A percentile compares a stretch with the other conserved stretches of the same genome.
phyloP scores from a whole-genome alignment of 2,888 invertebrate species.

The Crematogaster levior region DNA sequence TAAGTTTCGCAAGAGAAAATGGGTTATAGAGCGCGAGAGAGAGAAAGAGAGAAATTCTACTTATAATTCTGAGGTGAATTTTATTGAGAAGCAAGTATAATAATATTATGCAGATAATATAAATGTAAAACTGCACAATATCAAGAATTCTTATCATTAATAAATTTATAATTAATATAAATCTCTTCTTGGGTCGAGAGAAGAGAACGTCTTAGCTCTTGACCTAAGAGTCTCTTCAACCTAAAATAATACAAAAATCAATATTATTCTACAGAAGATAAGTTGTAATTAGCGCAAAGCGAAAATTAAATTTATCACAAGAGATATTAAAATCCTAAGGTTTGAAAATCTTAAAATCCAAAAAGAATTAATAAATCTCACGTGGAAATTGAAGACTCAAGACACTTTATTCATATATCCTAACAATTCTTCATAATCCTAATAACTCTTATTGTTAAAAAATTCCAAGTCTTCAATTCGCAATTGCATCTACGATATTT shows the following conservation, averaged over 20 bases:
- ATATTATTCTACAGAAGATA: conserved; percentile 19
- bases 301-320: conserved; percentile 14
- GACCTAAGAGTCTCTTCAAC: not conserved
- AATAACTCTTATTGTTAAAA: not conserved
- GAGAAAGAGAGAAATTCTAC: not conserved
- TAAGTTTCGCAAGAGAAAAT: conserved; percentile 39
- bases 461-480: not conserved
- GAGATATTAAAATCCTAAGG: not conserved
- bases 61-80: conserved; percentile 33
- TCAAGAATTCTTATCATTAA: not conserved
- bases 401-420: not conserved
- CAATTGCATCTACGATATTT: not conserved
- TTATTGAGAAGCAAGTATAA: conserved; percentile 18
- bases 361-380: not conserved
- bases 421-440: not conserved
- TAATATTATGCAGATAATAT: not conserved
- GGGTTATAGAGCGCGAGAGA: not conserved
- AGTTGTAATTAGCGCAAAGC: conserved; percentile 2
- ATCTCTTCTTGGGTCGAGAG: not conserved
- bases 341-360: not conserved
- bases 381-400: not conserved
- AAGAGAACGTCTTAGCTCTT: not conserved
- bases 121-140: not conserved
- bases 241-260: conserved; percentile 7
- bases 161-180: conserved; percentile 20